Conservation (phyloP, 1,140 invertebrate genomes). For the Berghia stephanieae region DNA sequence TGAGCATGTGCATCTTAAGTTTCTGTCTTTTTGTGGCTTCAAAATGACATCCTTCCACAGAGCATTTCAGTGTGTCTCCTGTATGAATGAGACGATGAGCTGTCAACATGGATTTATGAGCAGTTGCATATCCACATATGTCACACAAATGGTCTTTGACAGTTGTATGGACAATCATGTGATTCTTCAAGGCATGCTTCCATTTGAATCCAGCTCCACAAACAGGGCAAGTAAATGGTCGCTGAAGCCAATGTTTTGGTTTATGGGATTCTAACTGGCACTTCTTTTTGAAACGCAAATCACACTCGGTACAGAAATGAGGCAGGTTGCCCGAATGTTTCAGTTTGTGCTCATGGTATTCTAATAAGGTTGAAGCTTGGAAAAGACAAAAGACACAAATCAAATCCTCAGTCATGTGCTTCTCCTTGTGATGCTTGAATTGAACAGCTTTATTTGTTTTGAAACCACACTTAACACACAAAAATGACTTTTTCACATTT, state of each 20-base stretch:
- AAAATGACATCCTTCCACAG: constrained; percentile 67
- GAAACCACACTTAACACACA: constrained; percentile 52
- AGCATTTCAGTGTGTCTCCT: constrained; percentile 70
- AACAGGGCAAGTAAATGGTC: constrained; percentile 71
- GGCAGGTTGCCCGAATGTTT: constrained; percentile 69
- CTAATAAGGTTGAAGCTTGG: constrained; percentile 64
- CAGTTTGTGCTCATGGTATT: constrained; percentile 67
- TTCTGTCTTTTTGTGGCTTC: constrained; percentile 68
- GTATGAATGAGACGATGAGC: constrained; percentile 71
- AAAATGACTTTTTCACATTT: constrained; percentile 41
- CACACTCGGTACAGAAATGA: constrained; percentile 71
- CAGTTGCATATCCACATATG: constrained; percentile 71
- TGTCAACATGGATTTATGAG: constrained; percentile 72
- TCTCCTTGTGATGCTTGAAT: constrained; percentile 60
- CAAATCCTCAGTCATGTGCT: constrained; percentile 66
- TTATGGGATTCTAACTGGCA: constrained; percentile 69
- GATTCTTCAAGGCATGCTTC: constrained; percentile 70
- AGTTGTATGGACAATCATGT: constrained; percentile 70
- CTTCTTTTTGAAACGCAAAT: constrained; percentile 69
- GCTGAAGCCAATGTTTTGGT: constrained; percentile 70
- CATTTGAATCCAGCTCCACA: constrained; percentile 73
- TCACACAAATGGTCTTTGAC: constrained; percentile 72
- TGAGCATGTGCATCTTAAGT: constrained; percentile 67
- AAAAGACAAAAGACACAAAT: constrained; percentile 69
- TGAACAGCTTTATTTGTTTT: constrained; percentile 46